Base-by-base conservation (phyloP, 2,888 invertebrate genomes). In the Aproaerema taeniolella region DNA sequence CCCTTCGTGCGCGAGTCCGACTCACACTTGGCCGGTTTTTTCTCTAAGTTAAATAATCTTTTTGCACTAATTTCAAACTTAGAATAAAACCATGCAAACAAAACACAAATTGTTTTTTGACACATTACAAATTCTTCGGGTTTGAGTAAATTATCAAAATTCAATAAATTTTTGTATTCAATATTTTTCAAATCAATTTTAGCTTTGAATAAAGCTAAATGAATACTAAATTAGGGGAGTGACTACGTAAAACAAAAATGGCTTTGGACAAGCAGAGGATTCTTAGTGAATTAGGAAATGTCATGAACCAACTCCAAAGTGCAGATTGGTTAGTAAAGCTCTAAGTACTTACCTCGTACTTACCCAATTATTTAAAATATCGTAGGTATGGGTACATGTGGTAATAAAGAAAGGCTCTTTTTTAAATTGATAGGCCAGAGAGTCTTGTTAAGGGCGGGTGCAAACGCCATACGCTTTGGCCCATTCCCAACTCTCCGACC, bases 201-300 rank as follows among this genome's bases (percentile, higher is more conserved):
- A 3, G 8, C 8, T n/a, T 26, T 26, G 26, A 2, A 5, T n/a
- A n/a, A n/a, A n/a, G n/a, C n/a, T n/a, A n/a, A n/a, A n/a, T n/a
- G n/a, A 26, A 3, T n/a, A 8, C 26, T 16, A 43, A 43, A 40
- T 43, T 43, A 24, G 9, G 15, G 15, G 15, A 12, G 37, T 37
- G 9, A 4, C 5, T 8, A 38, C 7, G 2, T 38, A 38, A 38
- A n/a, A n/a, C n/a, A 10, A 20, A 26, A 32, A 85, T 85, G 83
- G 62, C 82, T 61, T 59, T 85, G 36, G 75, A 85, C 52, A 79
- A 65, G 51, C 79, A 85, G 52, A 73, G 61, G 55, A 81, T 86
- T 53, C 61, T 86, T 38, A 75, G 53, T 50, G 85, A 86, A 59
- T 62, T 86, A 39, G 82, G 82, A n/a, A 83, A 67, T 58, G 82